Base-by-base conservation (phyloP, 2,888 invertebrate genomes). In the Ennomos erosarius region DNA sequence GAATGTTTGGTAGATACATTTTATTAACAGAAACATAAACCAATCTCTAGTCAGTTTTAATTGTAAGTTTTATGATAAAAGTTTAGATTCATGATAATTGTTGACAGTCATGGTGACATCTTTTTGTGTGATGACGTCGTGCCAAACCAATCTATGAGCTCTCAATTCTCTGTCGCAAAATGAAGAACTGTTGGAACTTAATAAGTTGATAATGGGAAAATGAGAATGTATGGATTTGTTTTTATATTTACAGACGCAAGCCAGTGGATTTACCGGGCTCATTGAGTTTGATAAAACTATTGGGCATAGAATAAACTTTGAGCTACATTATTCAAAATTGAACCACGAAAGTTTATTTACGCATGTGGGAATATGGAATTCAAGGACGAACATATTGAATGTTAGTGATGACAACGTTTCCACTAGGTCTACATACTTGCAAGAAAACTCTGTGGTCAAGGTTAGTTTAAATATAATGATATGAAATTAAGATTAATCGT, bases 271-370 rank as follows among this genome's bases (percentile, higher is more conserved):
- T 47, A 95, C 96, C 0, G 97, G 97, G 8, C 79, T 89, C 3
- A 93, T 97, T 54, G 86, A 89, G 53, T 96, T 97, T 73, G 94
- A 96, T 71, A 86, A 94, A 35, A 75, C 93, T 62, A 12, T 34
- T 1, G 97, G 98, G 40, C 93, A 94, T 76, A 81, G 96, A 73
- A 87, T 87, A 62, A 83, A 94, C 78, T 94, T 96, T 75, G 88
- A 85, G 45, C 68, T 96, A 60, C 88, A 95, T 81, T 90, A 96
- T 67, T 89, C 90, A 6, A 91, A 90, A 74, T 67, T 90, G 43
- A 82, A 79, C 63, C 78, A 73, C 68, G 81, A 94, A 50, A 94
- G 95, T 81, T 75, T 94, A 55, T 93, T 94, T 73, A 82, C 89
- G 64, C 87, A 90, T 66, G 84, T 92, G 60, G 93, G 94, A 53